Evolutionary conservation across 1,140 invertebrate species (phyloP).

Genomic region (Polypedilum pembai): DNA sequence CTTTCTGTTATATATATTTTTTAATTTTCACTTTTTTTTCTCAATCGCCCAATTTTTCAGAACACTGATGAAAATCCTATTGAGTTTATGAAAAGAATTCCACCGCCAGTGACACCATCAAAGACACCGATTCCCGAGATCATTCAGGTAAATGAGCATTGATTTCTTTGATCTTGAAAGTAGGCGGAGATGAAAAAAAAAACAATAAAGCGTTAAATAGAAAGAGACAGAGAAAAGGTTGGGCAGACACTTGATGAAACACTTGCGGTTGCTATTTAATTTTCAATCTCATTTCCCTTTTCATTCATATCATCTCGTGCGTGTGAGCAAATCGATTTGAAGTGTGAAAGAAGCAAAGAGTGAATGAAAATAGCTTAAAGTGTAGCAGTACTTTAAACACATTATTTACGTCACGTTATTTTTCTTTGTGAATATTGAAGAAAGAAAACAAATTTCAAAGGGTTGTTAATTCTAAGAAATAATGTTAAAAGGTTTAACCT

Average conservation of each 20-base stretch:
- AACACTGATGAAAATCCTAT: neutral
- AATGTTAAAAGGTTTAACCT: too few relatives aligned
- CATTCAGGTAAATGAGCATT: neutral
- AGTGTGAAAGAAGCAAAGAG: neutral
- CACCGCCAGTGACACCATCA: neutral
- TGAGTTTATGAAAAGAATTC: constrained; percentile 8
- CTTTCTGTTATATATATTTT: too few relatives aligned
- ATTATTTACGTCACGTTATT: neutral
- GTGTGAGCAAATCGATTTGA: neutral
- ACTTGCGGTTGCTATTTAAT: neutral
- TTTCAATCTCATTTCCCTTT: neutral
- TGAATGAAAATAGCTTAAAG: neutral
- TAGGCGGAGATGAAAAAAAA: neutral
- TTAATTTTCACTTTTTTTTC: neutral
- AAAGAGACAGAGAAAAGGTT: neutral
- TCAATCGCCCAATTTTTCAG: neutral
- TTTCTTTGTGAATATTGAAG: too few relatives aligned
- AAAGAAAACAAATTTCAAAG: too few relatives aligned
- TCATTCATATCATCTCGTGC: neutral
- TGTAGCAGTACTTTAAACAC: neutral
- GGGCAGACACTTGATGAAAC: neutral
- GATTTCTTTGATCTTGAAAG: too few relatives aligned
- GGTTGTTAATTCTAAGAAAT: too few relatives aligned
- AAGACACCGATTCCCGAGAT: neutral
- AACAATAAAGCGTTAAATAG: neutral